Evolutionary conservation across 2,888 invertebrate genomes (phyloP).

Genomic region (Crocallis elinguaria): DNA sequence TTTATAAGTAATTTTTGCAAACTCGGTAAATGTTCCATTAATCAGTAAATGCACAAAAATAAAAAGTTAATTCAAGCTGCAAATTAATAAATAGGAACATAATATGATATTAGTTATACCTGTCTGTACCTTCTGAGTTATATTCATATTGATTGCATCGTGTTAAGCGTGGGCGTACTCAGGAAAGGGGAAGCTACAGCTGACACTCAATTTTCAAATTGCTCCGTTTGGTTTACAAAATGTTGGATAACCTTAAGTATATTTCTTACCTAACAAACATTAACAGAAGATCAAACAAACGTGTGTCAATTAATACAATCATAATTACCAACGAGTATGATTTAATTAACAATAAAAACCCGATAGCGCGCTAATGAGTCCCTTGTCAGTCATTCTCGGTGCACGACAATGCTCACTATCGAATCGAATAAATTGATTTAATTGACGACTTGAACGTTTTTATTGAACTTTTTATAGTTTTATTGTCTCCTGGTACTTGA

Average conservation of each 20-base stretch:
- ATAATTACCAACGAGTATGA: neutral
- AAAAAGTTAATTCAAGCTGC: too few species aligned
- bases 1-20: too few species aligned
- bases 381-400: slow-evolving; percentile 12
- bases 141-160: neutral
- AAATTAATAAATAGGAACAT: too few species aligned
- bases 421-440: slow-evolving; percentile 40
- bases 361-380: slow-evolving; percentile 20
- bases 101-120: too few species aligned
- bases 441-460: slow-evolving; percentile 39
- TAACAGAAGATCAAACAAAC: neutral
- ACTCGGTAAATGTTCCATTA: too few species aligned
- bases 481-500: slow-evolving; percentile 25
- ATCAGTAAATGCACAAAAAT: too few species aligned
- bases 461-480: slow-evolving; percentile 40
- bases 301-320: neutral
- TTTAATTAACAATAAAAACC: slow-evolving; percentile 6
- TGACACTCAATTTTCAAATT: too few species aligned
- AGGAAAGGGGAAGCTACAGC: neutral
- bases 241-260: neutral
- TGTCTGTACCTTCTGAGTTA: neutral
- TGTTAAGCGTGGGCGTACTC: neutral
- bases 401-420: slow-evolving; percentile 22
- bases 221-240: too few species aligned
- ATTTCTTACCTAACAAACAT: neutral